A percentile compares a stretch with the other conserved stretches of the same genome.
Evolutionary conservation across 2,113 vertebrate species (phyloP).

Genomic region (Felis chaus): DNA sequence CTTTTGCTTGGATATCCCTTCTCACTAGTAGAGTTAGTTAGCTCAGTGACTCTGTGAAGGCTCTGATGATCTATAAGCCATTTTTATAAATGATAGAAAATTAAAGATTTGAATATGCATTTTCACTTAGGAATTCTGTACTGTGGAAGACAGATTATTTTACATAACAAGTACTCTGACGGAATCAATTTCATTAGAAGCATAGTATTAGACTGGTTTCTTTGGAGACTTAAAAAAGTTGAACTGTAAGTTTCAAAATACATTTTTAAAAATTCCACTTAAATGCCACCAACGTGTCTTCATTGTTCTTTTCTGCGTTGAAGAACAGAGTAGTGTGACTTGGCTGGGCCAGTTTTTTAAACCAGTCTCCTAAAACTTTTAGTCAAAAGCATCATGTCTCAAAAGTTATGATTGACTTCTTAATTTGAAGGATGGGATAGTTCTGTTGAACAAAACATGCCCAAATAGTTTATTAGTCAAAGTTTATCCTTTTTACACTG

Average conservation of each 20-base stretch:
- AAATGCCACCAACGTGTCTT: neutral
- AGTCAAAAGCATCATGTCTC: slow-evolving; percentile 18
- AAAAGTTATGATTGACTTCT: slow-evolving; percentile 45
- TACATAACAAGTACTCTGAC: neutral
- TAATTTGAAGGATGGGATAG: slow-evolving; percentile 43
- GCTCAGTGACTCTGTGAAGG: neutral
- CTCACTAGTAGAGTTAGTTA: neutral
- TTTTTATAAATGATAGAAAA: slow-evolving; percentile 38
- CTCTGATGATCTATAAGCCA: neutral
- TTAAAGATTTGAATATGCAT: neutral
- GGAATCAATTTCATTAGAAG: slow-evolving; percentile 38
- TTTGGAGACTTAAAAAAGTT: slow-evolving; percentile 23
- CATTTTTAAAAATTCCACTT: slow-evolving; percentile 13
- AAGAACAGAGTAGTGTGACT: neutral
- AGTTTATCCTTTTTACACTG: neutral
- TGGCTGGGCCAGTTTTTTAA: slow-evolving; percentile 18
- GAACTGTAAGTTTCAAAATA: slow-evolving; percentile 29
- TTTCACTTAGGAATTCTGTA: slow-evolving; percentile 47
- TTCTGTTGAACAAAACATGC: slow-evolving; percentile 35
- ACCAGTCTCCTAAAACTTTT: slow-evolving; percentile 38
- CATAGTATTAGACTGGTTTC: slow-evolving; percentile 7
- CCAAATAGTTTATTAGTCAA: slow-evolving; percentile 50
- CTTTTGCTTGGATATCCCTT: neutral
- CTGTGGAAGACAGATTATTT: neutral
- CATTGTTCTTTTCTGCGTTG: neutral